Evolutionary conservation across 37 sponge, comb jelly and placozoan species (phyloP).

Genomic region (Hormiphora californensis): DNA sequence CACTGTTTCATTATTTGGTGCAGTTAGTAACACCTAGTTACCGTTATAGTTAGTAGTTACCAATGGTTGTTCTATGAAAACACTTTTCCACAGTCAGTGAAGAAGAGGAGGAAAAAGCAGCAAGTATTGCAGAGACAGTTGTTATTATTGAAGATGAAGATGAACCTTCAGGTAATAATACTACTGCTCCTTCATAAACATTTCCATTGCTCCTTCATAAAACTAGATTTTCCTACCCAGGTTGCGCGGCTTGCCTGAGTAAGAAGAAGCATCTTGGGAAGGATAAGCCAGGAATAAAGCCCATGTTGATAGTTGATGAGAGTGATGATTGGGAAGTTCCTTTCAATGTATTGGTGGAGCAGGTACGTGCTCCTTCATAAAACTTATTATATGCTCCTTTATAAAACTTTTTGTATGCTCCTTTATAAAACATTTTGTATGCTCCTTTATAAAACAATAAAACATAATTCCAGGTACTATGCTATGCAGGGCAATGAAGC

Average conservation of each 20-base stretch:
- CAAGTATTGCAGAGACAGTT: background rate
- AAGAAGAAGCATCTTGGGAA: background rate
- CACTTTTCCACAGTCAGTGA: too few species aligned
- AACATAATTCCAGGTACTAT: background rate
- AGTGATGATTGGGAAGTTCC: background rate
- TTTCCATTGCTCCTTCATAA: too few species aligned
- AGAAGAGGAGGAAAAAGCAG: background rate
- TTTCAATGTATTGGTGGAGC: slow-evolving; percentile 7
- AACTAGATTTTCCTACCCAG: background rate
- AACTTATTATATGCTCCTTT: too few species aligned
- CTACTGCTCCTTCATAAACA: too few species aligned
- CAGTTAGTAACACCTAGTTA: too few species aligned
- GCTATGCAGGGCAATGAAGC: background rate
- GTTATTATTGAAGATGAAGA: slow-evolving; percentile 1
- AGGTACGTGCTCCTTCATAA: background rate
- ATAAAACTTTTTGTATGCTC: too few species aligned
- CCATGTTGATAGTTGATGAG: background rate
- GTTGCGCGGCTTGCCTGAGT: slow-evolving; percentile 21
- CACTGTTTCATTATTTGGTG: too few species aligned
- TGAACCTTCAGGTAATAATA: background rate
- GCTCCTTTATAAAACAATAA: background rate
- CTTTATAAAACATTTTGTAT: too few species aligned
- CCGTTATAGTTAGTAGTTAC: too few species aligned
- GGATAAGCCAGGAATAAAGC: background rate
- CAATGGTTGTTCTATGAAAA: too few species aligned